Conservation (phyloP, 1,140 invertebrate species). For the Macrotrachela quadricornifera region DNA sequence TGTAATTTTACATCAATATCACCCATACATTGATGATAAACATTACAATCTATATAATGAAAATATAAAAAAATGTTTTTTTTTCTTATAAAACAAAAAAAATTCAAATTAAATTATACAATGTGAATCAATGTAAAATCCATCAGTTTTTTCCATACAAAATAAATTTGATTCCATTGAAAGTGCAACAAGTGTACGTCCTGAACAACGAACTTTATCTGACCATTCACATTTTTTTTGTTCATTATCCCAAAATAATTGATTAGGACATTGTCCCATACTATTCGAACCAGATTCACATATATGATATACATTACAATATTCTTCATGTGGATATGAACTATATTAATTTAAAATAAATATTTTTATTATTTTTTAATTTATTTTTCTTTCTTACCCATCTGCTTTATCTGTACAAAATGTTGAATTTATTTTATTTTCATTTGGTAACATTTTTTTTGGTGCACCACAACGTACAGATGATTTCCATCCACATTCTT, state of each 20-base stretch:
- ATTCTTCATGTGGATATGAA: constrained; percentile 7
- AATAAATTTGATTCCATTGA: constrained; percentile 3
- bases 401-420: background rate
- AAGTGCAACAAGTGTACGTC: constrained; percentile 1
- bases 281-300: constrained; percentile 6
- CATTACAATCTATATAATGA: background rate
- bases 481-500: constrained; percentile 6
- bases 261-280: constrained; percentile 8
- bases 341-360: background rate
- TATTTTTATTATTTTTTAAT: background rate
- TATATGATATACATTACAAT: constrained; percentile 9
- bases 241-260: constrained; percentile 7
- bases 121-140: constrained; percentile 6
- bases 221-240: constrained; percentile 8
- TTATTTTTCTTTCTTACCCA: background rate
- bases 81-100: too few relatives aligned
- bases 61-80: too few relatives aligned
- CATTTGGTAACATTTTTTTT: background rate
- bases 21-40: constrained; percentile 7
- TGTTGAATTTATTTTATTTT: background rate
- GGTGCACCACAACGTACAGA: background rate
- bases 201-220: constrained; percentile 5
- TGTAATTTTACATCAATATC: constrained; percentile 5
- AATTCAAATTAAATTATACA: background rate
- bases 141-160: constrained; percentile 6